Conservation (phyloP, 2,888 invertebrate genomes). For the Timema cristinae region DNA sequence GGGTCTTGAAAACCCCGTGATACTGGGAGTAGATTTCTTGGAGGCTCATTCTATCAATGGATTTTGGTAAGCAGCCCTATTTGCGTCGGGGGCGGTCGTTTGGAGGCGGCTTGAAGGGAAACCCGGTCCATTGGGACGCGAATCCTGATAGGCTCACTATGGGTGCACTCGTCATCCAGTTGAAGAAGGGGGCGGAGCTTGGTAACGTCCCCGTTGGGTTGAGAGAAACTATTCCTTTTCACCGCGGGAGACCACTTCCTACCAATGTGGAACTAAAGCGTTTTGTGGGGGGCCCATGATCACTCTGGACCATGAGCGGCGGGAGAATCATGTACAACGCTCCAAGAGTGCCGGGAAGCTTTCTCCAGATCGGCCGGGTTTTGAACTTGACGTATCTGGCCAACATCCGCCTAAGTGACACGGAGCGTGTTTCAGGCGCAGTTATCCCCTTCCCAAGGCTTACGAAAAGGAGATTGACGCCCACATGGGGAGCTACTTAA, state of each 20-base stretch:
- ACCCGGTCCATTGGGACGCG: too few species aligned
- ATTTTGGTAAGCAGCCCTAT: background rate
- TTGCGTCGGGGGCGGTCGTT: too few species aligned
- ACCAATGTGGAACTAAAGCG: too few species aligned
- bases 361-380: conserved; percentile 10
- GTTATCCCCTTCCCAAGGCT: background rate
- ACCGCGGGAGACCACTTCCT: too few species aligned
- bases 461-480: background rate
- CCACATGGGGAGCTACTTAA: background rate
- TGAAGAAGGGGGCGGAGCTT: too few species aligned
- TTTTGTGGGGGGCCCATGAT: too few species aligned
- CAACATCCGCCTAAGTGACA: background rate
- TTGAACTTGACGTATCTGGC: background rate
- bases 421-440: background rate
- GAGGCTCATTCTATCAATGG: background rate
- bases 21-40: background rate
- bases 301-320: background rate
- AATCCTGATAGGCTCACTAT: too few species aligned
- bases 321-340: background rate
- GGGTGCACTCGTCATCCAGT: too few species aligned
- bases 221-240: too few species aligned
- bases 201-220: too few species aligned
- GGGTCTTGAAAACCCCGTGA: background rate
- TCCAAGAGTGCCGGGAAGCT: background rate
- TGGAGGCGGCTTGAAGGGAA: too few species aligned